Evolutionary conservation across 2,888 invertebrate species (phyloP).

Genomic region (Polietes domitor): DNA sequence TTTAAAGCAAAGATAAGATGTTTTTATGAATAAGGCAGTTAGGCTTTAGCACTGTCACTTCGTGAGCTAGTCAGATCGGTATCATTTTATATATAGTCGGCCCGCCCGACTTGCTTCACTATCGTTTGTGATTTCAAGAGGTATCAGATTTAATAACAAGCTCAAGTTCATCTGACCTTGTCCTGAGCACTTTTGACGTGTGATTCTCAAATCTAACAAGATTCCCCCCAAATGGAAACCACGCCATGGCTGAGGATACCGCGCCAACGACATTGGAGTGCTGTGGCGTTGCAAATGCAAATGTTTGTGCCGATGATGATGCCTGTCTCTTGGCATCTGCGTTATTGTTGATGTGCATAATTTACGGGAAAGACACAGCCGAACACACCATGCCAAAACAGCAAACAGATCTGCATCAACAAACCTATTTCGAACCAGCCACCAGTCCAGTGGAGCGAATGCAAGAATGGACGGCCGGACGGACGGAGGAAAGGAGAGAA

Average conservation of each 20-base stretch:
- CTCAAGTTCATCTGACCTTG: slow-evolving; percentile 39
- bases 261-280: background rate
- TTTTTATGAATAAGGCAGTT: no score
- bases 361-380: slow-evolving; percentile 43
- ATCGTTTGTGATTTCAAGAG: background rate
- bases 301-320: slow-evolving; percentile 39
- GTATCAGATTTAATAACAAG: background rate
- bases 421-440: slow-evolving; percentile 3
- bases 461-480: background rate
- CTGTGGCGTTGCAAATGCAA: background rate
- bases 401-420: slow-evolving; percentile 13
- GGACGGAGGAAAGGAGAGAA: no score
- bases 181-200: slow-evolving; percentile 53
- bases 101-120: no score
- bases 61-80: no score
- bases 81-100: no score
- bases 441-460: slow-evolving; percentile 11
- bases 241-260: background rate
- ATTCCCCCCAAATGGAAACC: slow-evolving; percentile 21
- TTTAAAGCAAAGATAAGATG: no score
- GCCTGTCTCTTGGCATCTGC: slow-evolving; percentile 56
- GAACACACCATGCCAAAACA: slow-evolving; percentile 17
- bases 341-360: slow-evolving; percentile 57
- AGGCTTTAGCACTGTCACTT: no score
- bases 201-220: slow-evolving; percentile 59